phyloP scores from a whole-genome alignment of 2,113 vertebrate genomes.

The Chaetodon trifascialis region DNA sequence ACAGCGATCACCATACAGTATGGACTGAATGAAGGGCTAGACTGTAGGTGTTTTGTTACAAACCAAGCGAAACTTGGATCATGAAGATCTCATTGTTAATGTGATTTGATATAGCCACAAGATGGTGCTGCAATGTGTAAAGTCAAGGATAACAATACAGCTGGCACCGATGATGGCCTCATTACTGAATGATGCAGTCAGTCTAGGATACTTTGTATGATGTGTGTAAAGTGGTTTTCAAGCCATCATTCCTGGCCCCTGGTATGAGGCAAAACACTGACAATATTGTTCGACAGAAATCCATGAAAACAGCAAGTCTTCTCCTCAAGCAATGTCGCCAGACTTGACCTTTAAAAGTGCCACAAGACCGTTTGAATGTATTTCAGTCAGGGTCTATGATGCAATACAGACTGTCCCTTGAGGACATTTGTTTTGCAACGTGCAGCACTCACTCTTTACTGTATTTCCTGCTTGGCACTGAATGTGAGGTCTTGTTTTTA shows the following conservation, averaged over 20 bases:
- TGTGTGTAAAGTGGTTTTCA: background rate
- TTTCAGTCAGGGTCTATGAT: background rate
- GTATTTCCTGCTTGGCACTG: background rate
- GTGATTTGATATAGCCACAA: slow-evolving; percentile 5
- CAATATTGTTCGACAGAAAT: background rate
- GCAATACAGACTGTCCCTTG: background rate
- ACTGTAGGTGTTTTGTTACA: too few relatives aligned
- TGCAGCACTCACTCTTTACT: background rate
- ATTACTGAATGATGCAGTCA: background rate
- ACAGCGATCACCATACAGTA: too few relatives aligned
- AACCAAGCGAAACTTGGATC: too few relatives aligned
- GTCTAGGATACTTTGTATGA: background rate
- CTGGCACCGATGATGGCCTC: background rate
- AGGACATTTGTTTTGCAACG: background rate
- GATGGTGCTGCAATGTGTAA: slow-evolving; percentile 12
- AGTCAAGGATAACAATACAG: background rate
- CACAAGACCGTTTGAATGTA: background rate
- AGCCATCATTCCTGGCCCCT: background rate
- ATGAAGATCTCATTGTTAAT: background rate
- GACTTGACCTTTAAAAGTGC: background rate
- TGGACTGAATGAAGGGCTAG: too few relatives aligned
- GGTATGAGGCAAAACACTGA: background rate
- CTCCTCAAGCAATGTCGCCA: background rate
- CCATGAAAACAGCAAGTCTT: background rate
- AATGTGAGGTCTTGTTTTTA: background rate